These are phyloP conservation scores for Teleiodes luculella DNA, from an alignment of 2,888 invertebrate genomes.

Conservation along the genomic window DNA sequence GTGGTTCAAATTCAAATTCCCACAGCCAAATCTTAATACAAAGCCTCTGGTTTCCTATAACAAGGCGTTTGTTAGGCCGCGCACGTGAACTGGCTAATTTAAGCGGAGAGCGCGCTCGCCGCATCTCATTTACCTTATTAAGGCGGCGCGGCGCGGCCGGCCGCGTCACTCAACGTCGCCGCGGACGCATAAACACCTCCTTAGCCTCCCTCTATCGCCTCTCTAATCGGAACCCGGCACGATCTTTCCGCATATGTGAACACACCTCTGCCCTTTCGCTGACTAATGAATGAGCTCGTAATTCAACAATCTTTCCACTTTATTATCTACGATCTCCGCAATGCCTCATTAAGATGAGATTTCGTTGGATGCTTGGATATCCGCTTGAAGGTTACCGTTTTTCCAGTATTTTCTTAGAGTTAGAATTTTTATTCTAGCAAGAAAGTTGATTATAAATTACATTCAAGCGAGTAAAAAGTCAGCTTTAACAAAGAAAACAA, in stretches of 20 bases:
- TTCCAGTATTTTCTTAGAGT: background rate
- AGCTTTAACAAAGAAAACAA: constrained; percentile 1
- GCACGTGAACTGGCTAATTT: constrained; percentile 48
- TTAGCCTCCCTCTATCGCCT: constrained; percentile 47
- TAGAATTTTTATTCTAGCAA: background rate
- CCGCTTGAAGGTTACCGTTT: background rate
- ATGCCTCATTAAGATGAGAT: constrained; percentile 6
- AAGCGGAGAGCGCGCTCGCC: constrained; percentile 37
- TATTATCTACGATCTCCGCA: constrained; percentile 11
- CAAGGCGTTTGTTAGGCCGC: constrained; percentile 57
- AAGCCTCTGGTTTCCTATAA: constrained; percentile 44
- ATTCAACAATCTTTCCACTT: constrained; percentile 15
- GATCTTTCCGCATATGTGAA: constrained; percentile 23
- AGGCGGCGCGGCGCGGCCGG: constrained; percentile 48
- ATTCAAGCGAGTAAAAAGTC: background rate
- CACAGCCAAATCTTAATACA: constrained; percentile 17
- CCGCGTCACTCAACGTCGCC: constrained; percentile 68
- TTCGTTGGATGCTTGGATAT: background rate
- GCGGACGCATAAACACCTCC: constrained; percentile 59
- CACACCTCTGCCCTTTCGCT: constrained; percentile 26
- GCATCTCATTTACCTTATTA: constrained; percentile 73
- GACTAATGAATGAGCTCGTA: constrained; percentile 27
- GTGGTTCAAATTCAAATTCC: background rate
- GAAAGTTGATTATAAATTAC: background rate
- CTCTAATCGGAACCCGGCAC: constrained; percentile 37